Base-by-base conservation (phyloP, 2,797 vertebrate species). In the Alcedo atthis region DNA sequence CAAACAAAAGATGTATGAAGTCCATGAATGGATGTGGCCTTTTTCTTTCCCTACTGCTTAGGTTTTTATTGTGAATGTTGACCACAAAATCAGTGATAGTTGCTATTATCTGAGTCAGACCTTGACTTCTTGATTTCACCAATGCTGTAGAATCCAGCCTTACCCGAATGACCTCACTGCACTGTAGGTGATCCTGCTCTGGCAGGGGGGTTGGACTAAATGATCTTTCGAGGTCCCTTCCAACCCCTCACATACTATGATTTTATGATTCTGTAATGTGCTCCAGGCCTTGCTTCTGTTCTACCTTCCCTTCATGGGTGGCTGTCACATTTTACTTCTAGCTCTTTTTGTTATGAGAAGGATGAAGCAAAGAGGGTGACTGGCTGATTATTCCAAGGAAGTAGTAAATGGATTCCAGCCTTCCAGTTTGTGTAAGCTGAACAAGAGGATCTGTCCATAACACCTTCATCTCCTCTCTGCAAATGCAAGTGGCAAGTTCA, bases 1-100 rank as follows among this genome's bases (percentile, higher is more conserved):
- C 92, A 94, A 81, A 92, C 90, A 94, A 96, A 95, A 95, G 54
- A 53, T 71, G 61, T 87, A 35, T 33, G 79, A 33, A 81, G 93
- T 92, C 89, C 33, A 30, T 76, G 87, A 40, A 59, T 77, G 67
- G 89, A 91, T 45, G 67, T 87, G 76, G 79, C 85, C 22, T 37
- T 70, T 94, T 73, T 83, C 81, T 92, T 81, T 95, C 87, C 83
- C 69, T 86, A 78, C 49, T 24, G 42, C 40, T 73, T 85, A 86
- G 30, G 24, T 73, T 86, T 89, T 90, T 77, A 58, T 89, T 90
- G 95, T 96, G 83, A 89, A 95, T 92, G 49, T 80, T 82, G 63
- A 83, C 59, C 69, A 89, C 74, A 24, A 24, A 15, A 16, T 62
- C 53, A 32, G 46, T 16, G 45, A 25, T 64, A 71, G 58, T 40